Percentiles rank a stretch among this genome's conserved stretches.
Evolutionary conservation across 2,888 invertebrate genomes (phyloP).

Genomic region (Rhaphigaster nebulosa): DNA sequence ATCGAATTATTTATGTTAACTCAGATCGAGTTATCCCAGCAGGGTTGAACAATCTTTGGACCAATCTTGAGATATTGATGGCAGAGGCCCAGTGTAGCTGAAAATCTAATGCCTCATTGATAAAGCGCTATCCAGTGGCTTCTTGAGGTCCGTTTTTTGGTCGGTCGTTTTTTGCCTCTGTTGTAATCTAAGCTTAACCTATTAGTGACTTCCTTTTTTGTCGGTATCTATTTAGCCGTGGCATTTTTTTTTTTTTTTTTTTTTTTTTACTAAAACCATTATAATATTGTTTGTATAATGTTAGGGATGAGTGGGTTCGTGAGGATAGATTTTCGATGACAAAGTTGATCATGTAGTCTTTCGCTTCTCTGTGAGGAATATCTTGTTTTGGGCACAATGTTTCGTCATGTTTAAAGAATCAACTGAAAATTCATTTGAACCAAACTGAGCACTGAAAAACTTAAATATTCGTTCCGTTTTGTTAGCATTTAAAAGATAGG

Average conservation of each 20-base stretch:
- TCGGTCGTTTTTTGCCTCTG: constrained; percentile 14
- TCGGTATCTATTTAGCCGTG: constrained; percentile 26
- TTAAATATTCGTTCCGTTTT: no score
- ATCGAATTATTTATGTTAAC: background rate
- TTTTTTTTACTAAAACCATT: no score
- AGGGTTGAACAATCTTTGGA: no score
- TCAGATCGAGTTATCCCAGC: no score
- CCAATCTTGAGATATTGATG: constrained; percentile 19
- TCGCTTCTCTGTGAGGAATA: background rate
- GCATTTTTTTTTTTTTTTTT: constrained; percentile 18
- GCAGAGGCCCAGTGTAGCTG: background rate
- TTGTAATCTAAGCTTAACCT: constrained; percentile 37
- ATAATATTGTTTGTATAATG: constrained; percentile 24
- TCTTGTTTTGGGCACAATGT: background rate
- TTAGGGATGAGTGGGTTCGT: constrained; percentile 5
- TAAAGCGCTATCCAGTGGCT: constrained; percentile 32
- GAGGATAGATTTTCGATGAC: background rate
- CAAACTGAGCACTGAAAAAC: no score
- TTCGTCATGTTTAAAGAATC: no score
- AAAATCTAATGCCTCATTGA: constrained; percentile 9
- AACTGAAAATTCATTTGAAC: no score
- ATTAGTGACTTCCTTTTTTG: constrained; percentile 34
- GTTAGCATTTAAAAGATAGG: no score
- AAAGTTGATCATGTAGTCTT: background rate
- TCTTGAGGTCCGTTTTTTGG: background rate